Evolutionary conservation across 2,113 vertebrate genomes (phyloP).

Genomic region (Dendrocopos noguchii): DNA sequence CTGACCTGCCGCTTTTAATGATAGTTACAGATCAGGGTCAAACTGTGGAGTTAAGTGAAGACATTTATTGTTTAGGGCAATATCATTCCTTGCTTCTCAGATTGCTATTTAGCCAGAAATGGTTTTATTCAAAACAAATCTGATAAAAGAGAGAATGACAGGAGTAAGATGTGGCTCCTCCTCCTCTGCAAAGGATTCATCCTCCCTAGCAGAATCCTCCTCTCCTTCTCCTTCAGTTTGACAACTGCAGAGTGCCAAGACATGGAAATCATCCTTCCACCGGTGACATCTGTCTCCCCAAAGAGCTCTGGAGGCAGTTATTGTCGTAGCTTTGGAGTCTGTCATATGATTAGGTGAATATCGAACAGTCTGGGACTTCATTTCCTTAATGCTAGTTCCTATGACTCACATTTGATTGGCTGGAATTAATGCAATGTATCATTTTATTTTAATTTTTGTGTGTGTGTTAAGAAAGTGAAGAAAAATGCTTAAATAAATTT

Average conservation of each 20-base stretch:
- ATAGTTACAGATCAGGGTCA: neutral
- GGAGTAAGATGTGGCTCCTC: neutral
- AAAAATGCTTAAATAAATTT: neutral
- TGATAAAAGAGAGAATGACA: constrained; percentile 31
- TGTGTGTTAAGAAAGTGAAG: neutral
- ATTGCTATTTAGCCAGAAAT: neutral
- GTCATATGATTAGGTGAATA: constrained; percentile 44
- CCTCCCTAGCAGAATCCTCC: neutral
- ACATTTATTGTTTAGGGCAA: neutral
- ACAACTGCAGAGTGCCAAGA: constrained; percentile 44
- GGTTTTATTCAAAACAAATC: constrained; percentile 7
- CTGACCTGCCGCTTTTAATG: neutral
- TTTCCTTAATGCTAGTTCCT: constrained; percentile 36
- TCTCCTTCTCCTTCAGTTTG: constrained; percentile 13
- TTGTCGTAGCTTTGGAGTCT: constrained; percentile 58
- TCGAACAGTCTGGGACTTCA: constrained; percentile 43
- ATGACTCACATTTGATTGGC: constrained; percentile 10
- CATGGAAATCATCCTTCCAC: constrained; percentile 44
- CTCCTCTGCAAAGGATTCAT: constrained; percentile 28
- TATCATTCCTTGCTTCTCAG: neutral
- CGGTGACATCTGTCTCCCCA: constrained; percentile 61
- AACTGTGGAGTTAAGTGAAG: neutral
- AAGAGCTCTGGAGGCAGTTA: constrained; percentile 39
- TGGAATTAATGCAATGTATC: neutral
- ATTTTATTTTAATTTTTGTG: neutral